Base-by-base conservation (phyloP, 2,888 invertebrate genomes). In the Nephrotoma appendiculata region DNA sequence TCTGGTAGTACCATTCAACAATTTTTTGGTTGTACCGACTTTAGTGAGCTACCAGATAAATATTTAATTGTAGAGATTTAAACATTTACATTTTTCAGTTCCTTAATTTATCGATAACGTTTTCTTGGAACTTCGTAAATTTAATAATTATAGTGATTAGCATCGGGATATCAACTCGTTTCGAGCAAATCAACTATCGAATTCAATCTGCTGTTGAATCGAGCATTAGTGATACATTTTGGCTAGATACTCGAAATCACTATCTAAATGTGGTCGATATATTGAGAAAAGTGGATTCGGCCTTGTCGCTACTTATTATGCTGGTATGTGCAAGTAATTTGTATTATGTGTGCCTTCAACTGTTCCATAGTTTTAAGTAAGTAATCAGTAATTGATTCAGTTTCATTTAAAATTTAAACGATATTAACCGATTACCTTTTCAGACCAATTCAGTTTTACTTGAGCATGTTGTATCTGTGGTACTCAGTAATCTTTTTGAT, bases 91-190 rank as follows among this genome's bases (percentile, higher is more conserved):
- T 6, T 52, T 52, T 52, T 52, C 15, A 71, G 71, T 71, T 19
- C 11, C 89, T 90, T n/a, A 90, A 90, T n/a, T 87, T 91, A 42
- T 88, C 90, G 6, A 94, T 94, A 85, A 95, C 95, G 0, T 94
- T 95, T 86, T 92, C 94, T 0, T 96, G 95, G 95, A 95, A 95
- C 89, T 95, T 94, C 88, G 94, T 95, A 89, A 96, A 96, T 89
- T 91, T 95, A 86, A 94, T 96, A 86, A 93, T 96, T 15, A 94
- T 95, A 87, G 89, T 95, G 6, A 92, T 95, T 52, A 95, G 95
- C 89, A 92, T 94, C 88, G 94, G 94, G 0, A 90, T 96, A 43
- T 92, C 94, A 1, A 93, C 94, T 31, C 92, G 95, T 57, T 95
- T 96, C 89, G 92, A 93, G 86, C 93, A 94, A 89, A 89, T 95